A percentile compares a stretch with the other conserved stretches of the same genome.
Conservation (phyloP, 2,113 vertebrate species). For the Trachemys scripta region DNA sequence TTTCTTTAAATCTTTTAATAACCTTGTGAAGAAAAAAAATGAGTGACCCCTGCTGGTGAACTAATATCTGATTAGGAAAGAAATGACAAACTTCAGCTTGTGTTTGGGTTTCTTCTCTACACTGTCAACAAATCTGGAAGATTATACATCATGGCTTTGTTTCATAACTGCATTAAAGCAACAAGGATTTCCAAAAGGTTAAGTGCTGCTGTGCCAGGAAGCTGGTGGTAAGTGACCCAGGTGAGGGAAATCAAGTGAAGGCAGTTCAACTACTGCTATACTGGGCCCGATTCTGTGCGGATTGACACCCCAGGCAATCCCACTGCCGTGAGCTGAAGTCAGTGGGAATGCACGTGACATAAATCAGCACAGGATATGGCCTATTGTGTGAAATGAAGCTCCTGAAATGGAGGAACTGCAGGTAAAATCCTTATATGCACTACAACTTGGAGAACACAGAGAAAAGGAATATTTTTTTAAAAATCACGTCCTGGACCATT, state of each 20-base stretch:
- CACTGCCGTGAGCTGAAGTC: not conserved
- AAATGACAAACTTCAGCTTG: not conserved
- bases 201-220: not conserved
- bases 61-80: not conserved
- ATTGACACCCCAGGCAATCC: not conserved
- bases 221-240: not conserved
- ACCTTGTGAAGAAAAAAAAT: not conserved
- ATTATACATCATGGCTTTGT: not conserved
- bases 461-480: not conserved
- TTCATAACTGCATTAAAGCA: conserved; percentile 16
- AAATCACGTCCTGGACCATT: not conserved
- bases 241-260: conserved; percentile 35
- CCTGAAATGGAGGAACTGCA: not conserved
- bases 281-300: not conserved
- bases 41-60: conserved; percentile 59
- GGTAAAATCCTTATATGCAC: not conserved
- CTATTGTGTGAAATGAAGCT: not conserved
- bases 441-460: not conserved
- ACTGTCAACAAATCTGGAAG: not conserved
- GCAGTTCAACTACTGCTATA: not conserved
- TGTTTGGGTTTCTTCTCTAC: not conserved
- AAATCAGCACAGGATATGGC: not conserved
- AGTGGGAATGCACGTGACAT: not conserved
- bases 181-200: conserved; percentile 25
- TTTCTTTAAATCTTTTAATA: fast-evolving